Evolutionary conservation across 1,140 invertebrate species (phyloP), one percentile per base, ranked within the genome.

Genomic region (Drosophila murphyi): DNA sequence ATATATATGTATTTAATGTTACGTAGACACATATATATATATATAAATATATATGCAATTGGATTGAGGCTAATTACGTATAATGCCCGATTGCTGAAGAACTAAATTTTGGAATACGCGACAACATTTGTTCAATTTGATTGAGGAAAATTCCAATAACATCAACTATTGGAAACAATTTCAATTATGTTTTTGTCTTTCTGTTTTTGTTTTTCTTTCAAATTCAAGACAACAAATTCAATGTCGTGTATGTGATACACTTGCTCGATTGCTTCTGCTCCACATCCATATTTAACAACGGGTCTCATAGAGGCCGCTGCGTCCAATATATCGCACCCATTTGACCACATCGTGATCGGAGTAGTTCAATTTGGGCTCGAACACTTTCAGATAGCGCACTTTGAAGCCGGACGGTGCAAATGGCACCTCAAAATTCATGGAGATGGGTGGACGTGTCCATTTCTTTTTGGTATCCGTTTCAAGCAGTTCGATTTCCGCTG

Each of bases 341-440:
- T 99, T 99, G 90, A 99, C 99, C 75, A 99, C 99, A 93, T 99
- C 99, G 83, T 99, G 98, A 93, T 99, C 99, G 34, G 98, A 99
- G 93, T 99, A 99, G 94, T 99, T 99, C 61, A 99, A 94, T 93
- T 99, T 99, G 0, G 98, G 97, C 93, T 99, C 99, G 87, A 99
- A 99, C 48, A 99, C 99, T 94, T 99, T 99, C 83, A 99, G 93
- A 93, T 99, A 99, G 5, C 99, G 96, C 51, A 99, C 99, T 94
- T 98, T 95, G 92, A 99, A 99, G 8, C 99, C 99, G 70, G 99
- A 99, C 6, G 99, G 99, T 7, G 99, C 99, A 76, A 96, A 96
- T n/a, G 96, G 96, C 90, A 99, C 98, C 94, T 99, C 99, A 93
- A 99, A 99, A 93, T 99, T 99, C 99, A 99, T 99, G 0, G 99